Conservation (phyloP, 1,140 invertebrate genomes). For the Atta cephalotes region DNA sequence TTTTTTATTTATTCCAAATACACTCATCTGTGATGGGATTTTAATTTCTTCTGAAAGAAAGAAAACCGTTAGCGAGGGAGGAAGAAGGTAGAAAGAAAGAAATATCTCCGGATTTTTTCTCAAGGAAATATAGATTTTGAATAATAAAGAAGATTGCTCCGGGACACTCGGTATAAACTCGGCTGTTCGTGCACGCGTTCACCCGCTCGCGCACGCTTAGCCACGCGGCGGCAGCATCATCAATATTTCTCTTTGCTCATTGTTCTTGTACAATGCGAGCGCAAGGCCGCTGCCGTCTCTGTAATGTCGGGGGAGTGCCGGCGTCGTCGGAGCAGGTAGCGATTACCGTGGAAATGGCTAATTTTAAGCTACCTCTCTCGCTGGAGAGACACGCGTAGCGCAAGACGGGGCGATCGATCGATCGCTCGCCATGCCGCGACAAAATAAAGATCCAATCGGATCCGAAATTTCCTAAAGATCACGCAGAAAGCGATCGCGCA, state of each 20-base stretch:
- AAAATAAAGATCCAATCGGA: conserved; percentile 51
- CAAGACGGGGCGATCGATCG: conserved; percentile 57
- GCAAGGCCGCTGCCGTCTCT: conserved; percentile 71
- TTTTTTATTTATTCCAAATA: not conserved
- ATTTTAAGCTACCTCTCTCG: conserved; percentile 67
- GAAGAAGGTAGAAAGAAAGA: not conserved
- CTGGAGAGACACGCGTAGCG: conserved; percentile 49
- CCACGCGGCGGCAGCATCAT: conserved; percentile 80
- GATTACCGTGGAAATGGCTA: conserved; percentile 75
- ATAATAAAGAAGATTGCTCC: conserved; percentile 49
- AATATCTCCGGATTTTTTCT: conserved; percentile 15
- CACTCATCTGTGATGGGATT: not conserved
- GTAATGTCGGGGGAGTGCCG: conserved; percentile 72
- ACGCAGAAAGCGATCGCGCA: not conserved
- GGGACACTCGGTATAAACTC: conserved; percentile 50
- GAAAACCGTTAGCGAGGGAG: not conserved
- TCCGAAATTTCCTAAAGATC: conserved; percentile 22
- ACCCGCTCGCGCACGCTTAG: conserved; percentile 75
- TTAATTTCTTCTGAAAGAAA: not conserved
- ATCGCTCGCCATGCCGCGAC: conserved; percentile 14
- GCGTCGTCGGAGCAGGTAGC: conserved; percentile 68
- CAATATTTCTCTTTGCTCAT: conserved; percentile 86
- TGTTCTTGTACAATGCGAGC: conserved; percentile 84
- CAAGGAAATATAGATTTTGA: conserved; percentile 16
- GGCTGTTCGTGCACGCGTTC: conserved; percentile 42